phyloP scores from a whole-genome alignment of 2,113 vertebrate species.

The Oncorhynchus masou region DNA sequence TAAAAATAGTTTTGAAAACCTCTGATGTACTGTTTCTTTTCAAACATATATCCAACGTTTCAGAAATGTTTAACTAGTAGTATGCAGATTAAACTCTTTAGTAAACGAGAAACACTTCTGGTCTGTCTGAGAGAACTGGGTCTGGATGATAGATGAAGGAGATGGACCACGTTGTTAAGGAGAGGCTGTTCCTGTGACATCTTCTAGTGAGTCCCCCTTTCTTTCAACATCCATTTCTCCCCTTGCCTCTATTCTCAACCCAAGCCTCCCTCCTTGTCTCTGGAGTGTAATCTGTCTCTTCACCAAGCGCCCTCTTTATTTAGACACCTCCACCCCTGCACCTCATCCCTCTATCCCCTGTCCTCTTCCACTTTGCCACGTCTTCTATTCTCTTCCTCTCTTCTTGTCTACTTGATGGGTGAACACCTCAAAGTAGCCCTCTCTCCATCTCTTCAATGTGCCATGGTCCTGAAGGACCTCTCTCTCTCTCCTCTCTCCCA shows the following conservation, averaged over 20 bases:
- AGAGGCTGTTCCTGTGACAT: conserved; percentile 34
- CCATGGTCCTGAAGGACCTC: conserved; percentile 52
- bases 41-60: background rate
- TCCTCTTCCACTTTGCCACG: conserved; percentile 28
- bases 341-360: background rate
- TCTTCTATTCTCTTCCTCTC: conserved; percentile 53
- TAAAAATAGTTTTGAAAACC: no score
- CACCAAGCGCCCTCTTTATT: conserved; percentile 38
- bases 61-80: no score
- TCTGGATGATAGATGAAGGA: conserved; percentile 60
- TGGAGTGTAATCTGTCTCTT: conserved; percentile 52
- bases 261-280: conserved; percentile 43
- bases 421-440: conserved; percentile 61
- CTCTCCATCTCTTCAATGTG: conserved; percentile 46
- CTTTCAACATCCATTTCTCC: conserved; percentile 46
- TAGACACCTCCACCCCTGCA: conserved; percentile 17
- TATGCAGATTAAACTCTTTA: no score
- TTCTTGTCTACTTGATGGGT: conserved; percentile 65
- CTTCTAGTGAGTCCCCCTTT: conserved; percentile 33
- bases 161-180: conserved; percentile 38
- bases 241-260: conserved; percentile 30
- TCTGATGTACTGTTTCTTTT: background rate
- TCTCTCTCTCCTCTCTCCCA: conserved; percentile 22
- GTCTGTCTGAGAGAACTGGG: conserved; percentile 22
- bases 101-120: background rate